These are phyloP conservation scores for Prunella fulvescens DNA, from an alignment of 2,113 vertebrate genomes.

Conservation along the genomic window DNA sequence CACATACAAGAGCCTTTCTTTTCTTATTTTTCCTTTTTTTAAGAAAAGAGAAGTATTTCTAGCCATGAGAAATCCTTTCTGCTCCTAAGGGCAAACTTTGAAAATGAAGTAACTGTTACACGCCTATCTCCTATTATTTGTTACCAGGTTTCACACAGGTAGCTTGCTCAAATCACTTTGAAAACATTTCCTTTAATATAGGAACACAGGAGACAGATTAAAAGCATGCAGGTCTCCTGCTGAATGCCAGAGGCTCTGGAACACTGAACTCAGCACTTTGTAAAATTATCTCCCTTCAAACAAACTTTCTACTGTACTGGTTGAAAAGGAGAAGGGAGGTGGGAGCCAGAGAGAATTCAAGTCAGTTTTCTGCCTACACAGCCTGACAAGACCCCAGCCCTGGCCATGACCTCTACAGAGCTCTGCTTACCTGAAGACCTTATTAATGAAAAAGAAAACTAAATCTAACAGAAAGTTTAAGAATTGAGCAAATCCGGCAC, in stretches of 20 bases:
- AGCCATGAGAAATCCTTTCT: constrained; percentile 1
- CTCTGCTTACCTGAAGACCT: background rate
- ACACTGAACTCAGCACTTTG: constrained; percentile 46
- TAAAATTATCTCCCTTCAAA: constrained; percentile 64
- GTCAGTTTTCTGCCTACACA: background rate
- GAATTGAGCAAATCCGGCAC: background rate
- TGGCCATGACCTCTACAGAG: background rate
- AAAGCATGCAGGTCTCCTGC: constrained; percentile 34
- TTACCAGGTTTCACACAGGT: constrained; percentile 23
- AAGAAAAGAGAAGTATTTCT: background rate
- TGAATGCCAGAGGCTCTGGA: constrained; percentile 53
- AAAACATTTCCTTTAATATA: constrained; percentile 63
- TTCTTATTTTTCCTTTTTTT: background rate
- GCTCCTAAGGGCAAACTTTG: constrained; percentile 45
- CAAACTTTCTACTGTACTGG: constrained; percentile 32
- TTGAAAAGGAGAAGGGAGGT: constrained; percentile 42
- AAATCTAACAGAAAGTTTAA: background rate
- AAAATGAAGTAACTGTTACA: constrained; percentile 33
- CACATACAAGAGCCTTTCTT: background rate
- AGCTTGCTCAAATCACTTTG: constrained; percentile 42
- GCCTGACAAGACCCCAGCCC: background rate
- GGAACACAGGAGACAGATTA: constrained; percentile 34
- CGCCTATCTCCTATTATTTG: background rate
- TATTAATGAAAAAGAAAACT: background rate
- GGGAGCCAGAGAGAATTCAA: background rate